Evolutionary conservation across 1,140 invertebrate species (phyloP).

Genomic region (Lepidurus arcticus): DNA sequence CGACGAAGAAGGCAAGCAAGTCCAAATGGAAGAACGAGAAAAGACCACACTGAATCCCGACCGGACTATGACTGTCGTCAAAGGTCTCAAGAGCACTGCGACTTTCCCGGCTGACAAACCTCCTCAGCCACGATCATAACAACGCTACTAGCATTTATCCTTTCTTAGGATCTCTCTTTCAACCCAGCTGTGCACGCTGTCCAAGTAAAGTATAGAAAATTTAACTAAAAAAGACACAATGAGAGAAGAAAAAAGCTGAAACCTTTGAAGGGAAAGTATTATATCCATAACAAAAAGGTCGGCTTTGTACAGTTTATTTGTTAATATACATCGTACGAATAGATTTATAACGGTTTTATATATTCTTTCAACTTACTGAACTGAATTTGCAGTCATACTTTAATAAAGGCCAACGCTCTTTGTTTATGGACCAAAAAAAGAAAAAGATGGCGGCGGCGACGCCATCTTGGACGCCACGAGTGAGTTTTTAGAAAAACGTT

Average conservation of each 20-base stretch:
- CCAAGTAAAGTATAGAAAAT: neutral
- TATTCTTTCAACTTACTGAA: neutral
- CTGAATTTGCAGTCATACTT: neutral
- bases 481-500: slow-evolving; percentile 3
- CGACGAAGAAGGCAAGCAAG: neutral
- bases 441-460: neutral
- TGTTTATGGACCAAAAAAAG: neutral
- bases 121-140: neutral
- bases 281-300: slow-evolving; percentile 20
- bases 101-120: slow-evolving; percentile 18
- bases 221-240: neutral
- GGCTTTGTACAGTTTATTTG: slow-evolving; percentile 22
- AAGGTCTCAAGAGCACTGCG: slow-evolving; percentile 9
- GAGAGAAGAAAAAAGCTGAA: neutral
- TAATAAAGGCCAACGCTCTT: neutral
- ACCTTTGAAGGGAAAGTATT: neutral
- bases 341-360: neutral
- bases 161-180: slow-evolving; percentile 3
- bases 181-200: neutral
- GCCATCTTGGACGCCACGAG: neutral
- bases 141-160: neutral
- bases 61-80: slow-evolving; percentile 14
- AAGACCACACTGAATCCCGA: slow-evolving; percentile 4
- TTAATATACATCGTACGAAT: slow-evolving; percentile 20
- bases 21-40: neutral